A percentile compares a stretch with the other conserved stretches of the same genome.
These are phyloP conservation scores for Aurelia aurita complex sp. Pacific DNA, from an alignment of 30 jellyfish, hydroid and myxozoan genomes.

Conservation along the genomic window DNA sequence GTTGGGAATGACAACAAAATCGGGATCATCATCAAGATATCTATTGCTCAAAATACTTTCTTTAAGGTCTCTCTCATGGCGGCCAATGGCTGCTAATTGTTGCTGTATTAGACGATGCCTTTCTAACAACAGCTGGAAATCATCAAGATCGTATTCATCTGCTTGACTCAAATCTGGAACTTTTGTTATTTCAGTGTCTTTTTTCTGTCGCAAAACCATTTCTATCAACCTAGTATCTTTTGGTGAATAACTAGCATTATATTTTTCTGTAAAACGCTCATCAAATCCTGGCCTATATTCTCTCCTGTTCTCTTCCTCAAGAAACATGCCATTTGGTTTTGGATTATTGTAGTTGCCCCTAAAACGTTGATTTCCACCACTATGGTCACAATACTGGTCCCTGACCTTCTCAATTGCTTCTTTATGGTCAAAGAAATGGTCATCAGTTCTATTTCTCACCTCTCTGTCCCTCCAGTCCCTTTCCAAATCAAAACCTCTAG, in stretches of 20 bases:
- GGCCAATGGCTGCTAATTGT: constrained; percentile 66
- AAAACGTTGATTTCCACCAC: too few relatives aligned
- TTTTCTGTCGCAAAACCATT: background rate
- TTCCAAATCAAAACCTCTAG: background rate
- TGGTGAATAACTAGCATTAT: background rate
- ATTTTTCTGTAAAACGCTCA: background rate
- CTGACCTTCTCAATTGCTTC: background rate
- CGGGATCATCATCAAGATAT: constrained; percentile 19
- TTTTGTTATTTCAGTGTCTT: background rate
- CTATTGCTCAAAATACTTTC: background rate
- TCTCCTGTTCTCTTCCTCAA: too few relatives aligned
- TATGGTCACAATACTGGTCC: too few relatives aligned
- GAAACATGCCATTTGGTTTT: too few relatives aligned
- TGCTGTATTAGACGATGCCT: constrained; percentile 90
- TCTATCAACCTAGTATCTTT: background rate
- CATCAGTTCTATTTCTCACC: background rate
- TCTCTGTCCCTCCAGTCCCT: background rate
- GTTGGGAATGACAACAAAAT: constrained; percentile 27
- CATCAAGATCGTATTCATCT: constrained; percentile 79
- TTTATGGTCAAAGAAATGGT: background rate
- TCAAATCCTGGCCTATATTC: background rate
- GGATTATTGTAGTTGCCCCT: too few relatives aligned
- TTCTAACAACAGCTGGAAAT: constrained; percentile 73
- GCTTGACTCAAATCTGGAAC: constrained; percentile 6
- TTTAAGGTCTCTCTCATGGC: constrained; percentile 19